Percentiles rank a stretch among this genome's conserved stretches.
Evolutionary conservation across 2,888 invertebrate species (phyloP).

Genomic region (Embidobia sp.): DNA sequence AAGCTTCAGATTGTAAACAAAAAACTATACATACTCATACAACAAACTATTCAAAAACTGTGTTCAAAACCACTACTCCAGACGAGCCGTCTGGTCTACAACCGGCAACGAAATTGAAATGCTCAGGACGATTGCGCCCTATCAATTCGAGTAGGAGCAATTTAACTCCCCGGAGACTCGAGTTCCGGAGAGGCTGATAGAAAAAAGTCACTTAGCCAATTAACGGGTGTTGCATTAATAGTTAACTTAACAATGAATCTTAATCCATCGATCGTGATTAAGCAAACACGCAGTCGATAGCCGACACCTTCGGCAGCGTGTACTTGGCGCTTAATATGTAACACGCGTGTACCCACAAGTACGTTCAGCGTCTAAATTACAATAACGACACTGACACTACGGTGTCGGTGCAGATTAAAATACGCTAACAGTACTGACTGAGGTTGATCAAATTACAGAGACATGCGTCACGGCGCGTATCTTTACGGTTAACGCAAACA

Average conservation of each 20-base stretch:
- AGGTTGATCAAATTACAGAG: constrained; percentile 45
- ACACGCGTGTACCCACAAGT: background rate
- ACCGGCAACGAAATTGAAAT: too few relatives aligned
- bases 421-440: constrained; percentile 26
- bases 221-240: constrained; percentile 26
- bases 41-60: constrained; percentile 84
- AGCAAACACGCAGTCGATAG: constrained; percentile 1
- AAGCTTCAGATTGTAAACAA: too few relatives aligned
- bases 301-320: constrained; percentile 6
- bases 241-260: constrained; percentile 8
- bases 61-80: background rate
- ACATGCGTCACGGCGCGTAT: constrained; percentile 35
- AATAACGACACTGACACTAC: constrained; percentile 27
- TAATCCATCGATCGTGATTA: constrained; percentile 10
- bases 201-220: constrained; percentile 45
- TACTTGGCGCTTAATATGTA: background rate
- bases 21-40: too few relatives aligned
- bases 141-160: constrained; percentile 51
- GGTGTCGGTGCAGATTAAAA: constrained; percentile 38
- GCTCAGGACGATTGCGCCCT: constrained; percentile 21
- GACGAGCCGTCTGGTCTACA: too few relatives aligned
- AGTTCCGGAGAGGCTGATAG: constrained; percentile 39
- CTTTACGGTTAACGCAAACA: background rate
- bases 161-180: constrained; percentile 44
- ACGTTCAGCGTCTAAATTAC: constrained; percentile 25